Evolutionary conservation across 35 echinoderm and acorn worm species (phyloP).

Genomic region (Ophioderma brevispina): DNA sequence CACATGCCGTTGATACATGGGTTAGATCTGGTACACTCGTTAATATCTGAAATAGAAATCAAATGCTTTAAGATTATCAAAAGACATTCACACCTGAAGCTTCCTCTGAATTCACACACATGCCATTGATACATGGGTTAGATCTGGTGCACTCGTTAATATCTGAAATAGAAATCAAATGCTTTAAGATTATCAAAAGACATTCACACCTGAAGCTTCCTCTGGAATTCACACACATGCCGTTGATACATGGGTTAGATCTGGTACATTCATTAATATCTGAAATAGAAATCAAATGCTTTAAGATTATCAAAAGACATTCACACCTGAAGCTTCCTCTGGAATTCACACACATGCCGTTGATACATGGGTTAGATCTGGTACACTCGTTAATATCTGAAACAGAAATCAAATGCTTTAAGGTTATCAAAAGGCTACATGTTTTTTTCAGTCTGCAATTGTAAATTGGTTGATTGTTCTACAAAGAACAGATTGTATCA

Average conservation of each 20-base stretch:
- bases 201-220: conserved; percentile 91
- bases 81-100: conserved; percentile 72
- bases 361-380: conserved; percentile 55
- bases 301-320: conserved; percentile 67
- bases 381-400: conserved; percentile 91
- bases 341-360: conserved; percentile 78
- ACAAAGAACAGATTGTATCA: too few relatives aligned
- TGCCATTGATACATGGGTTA: conserved; percentile 81
- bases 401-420: neutral
- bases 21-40: conserved; percentile 66
- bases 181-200: too few relatives aligned
- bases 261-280: conserved; percentile 83
- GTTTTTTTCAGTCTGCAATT: too few relatives aligned
- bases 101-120: conserved; percentile 71
- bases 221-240: conserved; percentile 62
- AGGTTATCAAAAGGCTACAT: conserved; percentile 45
- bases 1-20: conserved; percentile 82
- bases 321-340: conserved; percentile 83
- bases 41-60: conserved; percentile 52
- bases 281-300: too few relatives aligned
- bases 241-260: conserved; percentile 62
- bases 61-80: neutral
- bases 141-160: conserved; percentile 86
- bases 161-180: too few relatives aligned
- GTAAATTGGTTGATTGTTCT: too few relatives aligned